Conservation (phyloP, 2,113 vertebrate species). For the Eptesicus fuscus region DNA sequence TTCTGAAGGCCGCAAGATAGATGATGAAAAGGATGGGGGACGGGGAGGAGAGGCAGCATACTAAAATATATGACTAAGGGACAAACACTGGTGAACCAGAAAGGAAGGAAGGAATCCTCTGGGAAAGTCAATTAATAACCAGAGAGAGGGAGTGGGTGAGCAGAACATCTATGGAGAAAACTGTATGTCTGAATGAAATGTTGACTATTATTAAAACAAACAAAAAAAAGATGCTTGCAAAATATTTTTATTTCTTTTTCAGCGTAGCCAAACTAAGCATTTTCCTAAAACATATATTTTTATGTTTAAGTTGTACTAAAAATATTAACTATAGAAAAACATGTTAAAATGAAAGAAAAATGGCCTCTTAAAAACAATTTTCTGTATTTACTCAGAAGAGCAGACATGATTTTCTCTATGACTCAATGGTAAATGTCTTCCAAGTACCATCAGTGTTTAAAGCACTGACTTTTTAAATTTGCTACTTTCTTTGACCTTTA, state of each 20-base stretch:
- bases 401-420: not conserved
- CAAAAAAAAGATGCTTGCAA: not conserved
- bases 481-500: slow-evolving; percentile 42
- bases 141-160: not conserved
- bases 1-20: not conserved
- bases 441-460: not conserved
- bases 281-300: not conserved
- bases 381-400: not conserved
- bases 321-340: not conserved
- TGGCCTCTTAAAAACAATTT: not conserved
- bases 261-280: not conserved
- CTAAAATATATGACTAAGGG: not conserved
- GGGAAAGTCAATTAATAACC: not conserved
- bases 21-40: not conserved
- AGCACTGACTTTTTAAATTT: not conserved
- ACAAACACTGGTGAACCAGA: not conserved
- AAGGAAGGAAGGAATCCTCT: not conserved
- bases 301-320: not conserved
- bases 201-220: not conserved
- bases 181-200: not conserved
- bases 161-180: not conserved
- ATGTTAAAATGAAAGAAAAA: not conserved
- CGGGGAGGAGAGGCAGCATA: not conserved
- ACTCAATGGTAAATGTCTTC: not conserved
- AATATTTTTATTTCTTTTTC: not conserved